Percentiles rank a stretch among this genome's conserved stretches.
These are phyloP conservation scores for Melanotaenia parkinsoni DNA, from an alignment of 2,797 vertebrate species.

Conservation along the genomic window DNA sequence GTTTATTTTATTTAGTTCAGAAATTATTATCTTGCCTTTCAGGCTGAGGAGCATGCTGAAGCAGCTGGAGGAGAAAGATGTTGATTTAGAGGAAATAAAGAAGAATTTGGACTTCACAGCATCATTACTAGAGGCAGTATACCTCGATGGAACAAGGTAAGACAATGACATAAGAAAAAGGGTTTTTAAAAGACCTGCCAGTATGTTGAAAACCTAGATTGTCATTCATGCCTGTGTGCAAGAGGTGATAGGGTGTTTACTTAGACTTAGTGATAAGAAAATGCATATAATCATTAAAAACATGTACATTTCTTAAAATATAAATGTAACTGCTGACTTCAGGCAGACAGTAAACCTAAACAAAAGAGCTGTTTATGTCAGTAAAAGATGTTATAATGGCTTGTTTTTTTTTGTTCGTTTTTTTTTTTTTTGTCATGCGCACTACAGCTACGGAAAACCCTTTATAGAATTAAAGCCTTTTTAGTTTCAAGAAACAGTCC, in stretches of 20 bases:
- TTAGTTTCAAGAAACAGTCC: background rate
- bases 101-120: constrained; percentile 91
- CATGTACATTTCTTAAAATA: background rate
- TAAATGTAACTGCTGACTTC: background rate
- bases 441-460: background rate
- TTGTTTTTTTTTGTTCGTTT: background rate
- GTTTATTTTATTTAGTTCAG: constrained; percentile 6
- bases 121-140: constrained; percentile 90
- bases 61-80: constrained; percentile 89
- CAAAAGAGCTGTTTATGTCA: background rate
- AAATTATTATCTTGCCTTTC: constrained; percentile 25
- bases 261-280: background rate
- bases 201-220: background rate
- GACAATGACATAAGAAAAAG: background rate
- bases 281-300: background rate
- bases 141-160: constrained; percentile 90
- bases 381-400: too few relatives aligned
- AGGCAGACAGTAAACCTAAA: background rate
- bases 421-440: background rate
- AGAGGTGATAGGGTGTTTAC: background rate
- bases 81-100: constrained; percentile 90
- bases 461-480: background rate
- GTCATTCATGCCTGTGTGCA: background rate
- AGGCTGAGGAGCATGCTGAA: constrained; percentile 91
- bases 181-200: background rate